These are phyloP conservation scores for Porites lutea DNA, from an alignment of 64 coral and sea anemone genomes.

Conservation along the genomic window DNA sequence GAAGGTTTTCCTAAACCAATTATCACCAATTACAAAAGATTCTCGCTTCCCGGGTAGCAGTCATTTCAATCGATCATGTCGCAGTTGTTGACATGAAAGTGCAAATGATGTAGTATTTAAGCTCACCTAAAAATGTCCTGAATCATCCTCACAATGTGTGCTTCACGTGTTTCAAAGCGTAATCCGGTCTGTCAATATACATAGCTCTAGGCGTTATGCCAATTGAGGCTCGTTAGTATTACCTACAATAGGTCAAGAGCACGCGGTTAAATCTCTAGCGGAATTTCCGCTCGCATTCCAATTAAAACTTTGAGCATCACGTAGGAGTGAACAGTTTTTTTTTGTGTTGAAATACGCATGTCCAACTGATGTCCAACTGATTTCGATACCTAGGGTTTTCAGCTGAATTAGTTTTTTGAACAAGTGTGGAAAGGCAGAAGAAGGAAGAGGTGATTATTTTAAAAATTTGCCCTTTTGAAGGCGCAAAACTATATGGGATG, in stretches of 20 bases:
- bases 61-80: too few species aligned
- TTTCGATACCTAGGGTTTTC: too few species aligned
- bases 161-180: background rate
- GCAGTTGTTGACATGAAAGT: background rate
- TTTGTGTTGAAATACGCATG: background rate
- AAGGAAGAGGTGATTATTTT: too few species aligned
- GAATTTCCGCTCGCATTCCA: background rate
- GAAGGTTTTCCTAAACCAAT: background rate
- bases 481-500: too few species aligned
- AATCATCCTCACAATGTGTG: background rate
- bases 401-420: too few species aligned
- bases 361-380: too few species aligned
- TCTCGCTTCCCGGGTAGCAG: background rate
- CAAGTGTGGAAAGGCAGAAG: too few species aligned
- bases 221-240: background rate
- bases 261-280: background rate
- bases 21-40: background rate
- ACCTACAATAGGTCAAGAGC: background rate
- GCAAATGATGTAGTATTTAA: background rate
- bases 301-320: background rate
- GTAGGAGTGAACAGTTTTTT: background rate
- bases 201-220: background rate
- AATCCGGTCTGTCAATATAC: background rate
- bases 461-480: too few species aligned
- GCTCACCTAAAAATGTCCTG: background rate